Evolutionary conservation across 2,797 vertebrate species (phyloP).

Genomic region (Sebastes oblongus): DNA sequence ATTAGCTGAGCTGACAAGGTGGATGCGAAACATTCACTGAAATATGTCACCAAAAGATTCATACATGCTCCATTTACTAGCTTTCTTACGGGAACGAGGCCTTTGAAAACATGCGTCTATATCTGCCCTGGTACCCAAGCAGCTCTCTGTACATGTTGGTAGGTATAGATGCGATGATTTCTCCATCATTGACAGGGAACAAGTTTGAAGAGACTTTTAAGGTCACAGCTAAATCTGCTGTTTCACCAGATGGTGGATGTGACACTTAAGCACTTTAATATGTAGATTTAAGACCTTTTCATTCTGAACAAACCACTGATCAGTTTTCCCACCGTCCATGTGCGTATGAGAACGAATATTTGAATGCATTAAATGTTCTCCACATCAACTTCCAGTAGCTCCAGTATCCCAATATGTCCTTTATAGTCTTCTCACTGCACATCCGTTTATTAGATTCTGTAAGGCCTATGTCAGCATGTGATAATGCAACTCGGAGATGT

Average conservation of each 20-base stretch:
- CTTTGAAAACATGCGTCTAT: constrained; percentile 14
- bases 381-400: not conserved
- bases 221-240: constrained; percentile 33
- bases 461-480: constrained; percentile 31
- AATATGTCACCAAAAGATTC: not conserved
- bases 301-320: constrained; percentile 31
- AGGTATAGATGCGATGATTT: constrained; percentile 10
- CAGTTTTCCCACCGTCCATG: not conserved
- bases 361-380: constrained; percentile 15
- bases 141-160: constrained; percentile 5
- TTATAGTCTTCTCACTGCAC: not conserved
- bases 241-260: constrained; percentile 37
- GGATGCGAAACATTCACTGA: not conserved
- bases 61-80: not conserved
- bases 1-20: not conserved
- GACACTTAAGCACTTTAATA: constrained; percentile 70
- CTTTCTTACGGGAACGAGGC: constrained; percentile 6
- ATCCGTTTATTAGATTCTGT: constrained; percentile 1
- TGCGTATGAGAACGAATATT: not conserved
- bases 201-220: constrained; percentile 22
- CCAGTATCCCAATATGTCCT: not conserved
- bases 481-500: constrained; percentile 19
- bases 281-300: constrained; percentile 28
- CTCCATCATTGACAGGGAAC: constrained; percentile 10
- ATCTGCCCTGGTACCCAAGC: not conserved